These are phyloP conservation scores for Tricholaema leucomelas DNA, from an alignment of 2,113 vertebrate genomes.

Conservation along the genomic window DNA sequence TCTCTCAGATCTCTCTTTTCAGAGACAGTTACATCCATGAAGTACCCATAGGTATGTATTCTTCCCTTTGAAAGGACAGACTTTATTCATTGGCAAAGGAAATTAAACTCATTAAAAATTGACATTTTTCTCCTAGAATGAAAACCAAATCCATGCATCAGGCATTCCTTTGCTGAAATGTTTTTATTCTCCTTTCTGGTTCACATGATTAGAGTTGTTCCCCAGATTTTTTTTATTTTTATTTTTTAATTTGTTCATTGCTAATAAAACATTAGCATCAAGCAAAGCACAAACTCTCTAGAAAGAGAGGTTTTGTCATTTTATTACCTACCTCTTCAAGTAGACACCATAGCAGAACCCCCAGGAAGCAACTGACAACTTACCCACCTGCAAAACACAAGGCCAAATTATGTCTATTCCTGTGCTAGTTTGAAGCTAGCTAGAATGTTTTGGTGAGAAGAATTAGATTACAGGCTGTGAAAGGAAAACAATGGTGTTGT, in stretches of 20 bases:
- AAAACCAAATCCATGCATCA: not conserved
- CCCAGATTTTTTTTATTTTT: too few species aligned
- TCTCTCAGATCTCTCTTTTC: not conserved
- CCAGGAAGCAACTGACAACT: accelerated
- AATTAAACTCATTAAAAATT: not conserved
- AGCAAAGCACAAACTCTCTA: not conserved
- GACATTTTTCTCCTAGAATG: not conserved
- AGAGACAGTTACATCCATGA: not conserved
- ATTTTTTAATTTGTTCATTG: not conserved
- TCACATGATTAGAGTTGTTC: not conserved
- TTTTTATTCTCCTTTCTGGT: not conserved
- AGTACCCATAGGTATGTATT: not conserved
- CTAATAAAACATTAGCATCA: not conserved
- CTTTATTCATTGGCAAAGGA: not conserved
- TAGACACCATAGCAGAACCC: not conserved
- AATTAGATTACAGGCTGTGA: too few species aligned
- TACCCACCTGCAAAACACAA: not conserved
- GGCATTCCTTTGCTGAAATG: not conserved
- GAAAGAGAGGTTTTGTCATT: accelerated
- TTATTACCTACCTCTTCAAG: not conserved
- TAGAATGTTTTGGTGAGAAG: too few species aligned
- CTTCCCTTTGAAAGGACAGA: not conserved
- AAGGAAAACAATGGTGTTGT: too few species aligned
- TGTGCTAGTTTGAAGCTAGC: too few species aligned
- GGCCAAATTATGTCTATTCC: not conserved